Percentiles rank a stretch among this genome's conserved stretches.
These are phyloP conservation scores for Ranitomeya imitator DNA, from an alignment of 2,113 vertebrate species.

Conservation along the genomic window DNA sequence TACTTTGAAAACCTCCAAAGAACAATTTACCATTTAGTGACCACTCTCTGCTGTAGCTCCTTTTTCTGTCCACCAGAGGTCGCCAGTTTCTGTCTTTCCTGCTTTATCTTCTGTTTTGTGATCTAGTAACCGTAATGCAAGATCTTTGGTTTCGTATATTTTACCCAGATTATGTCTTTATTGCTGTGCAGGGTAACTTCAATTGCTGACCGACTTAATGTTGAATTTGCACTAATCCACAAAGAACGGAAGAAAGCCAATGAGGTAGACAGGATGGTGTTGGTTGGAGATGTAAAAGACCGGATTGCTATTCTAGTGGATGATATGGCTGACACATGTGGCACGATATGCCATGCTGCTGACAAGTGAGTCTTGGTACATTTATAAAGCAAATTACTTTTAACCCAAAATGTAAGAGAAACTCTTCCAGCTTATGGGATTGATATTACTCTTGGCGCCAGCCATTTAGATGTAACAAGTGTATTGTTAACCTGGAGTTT, in stretches of 20 bases:
- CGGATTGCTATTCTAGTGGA: constrained; percentile 92
- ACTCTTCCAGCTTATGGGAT: no score
- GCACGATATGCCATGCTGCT: constrained; percentile 91
- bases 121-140: no score
- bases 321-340: constrained; percentile 96
- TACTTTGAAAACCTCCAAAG: no score
- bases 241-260: constrained; percentile 96
- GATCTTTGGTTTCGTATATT: neutral
- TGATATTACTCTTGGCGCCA: no score
- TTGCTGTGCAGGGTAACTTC: constrained; percentile 84
- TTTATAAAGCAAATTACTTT: neutral
- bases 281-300: constrained; percentile 91
- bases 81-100: neutral
- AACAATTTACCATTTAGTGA: no score
- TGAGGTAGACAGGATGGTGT: constrained; percentile 94
- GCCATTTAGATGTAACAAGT: no score
- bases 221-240: constrained; percentile 95
- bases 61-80: neutral
- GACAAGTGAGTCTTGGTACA: constrained; percentile 79
- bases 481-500: no score
- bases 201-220: constrained; percentile 91
- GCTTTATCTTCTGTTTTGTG: neutral
- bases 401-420: no score
- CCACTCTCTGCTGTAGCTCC: no score
- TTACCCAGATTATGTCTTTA: neutral